Percentiles rank a stretch among this genome's conserved stretches.
phyloP scores from a whole-genome alignment of 1,140 invertebrate genomes.

The Pseudachorutes palmiensis region DNA sequence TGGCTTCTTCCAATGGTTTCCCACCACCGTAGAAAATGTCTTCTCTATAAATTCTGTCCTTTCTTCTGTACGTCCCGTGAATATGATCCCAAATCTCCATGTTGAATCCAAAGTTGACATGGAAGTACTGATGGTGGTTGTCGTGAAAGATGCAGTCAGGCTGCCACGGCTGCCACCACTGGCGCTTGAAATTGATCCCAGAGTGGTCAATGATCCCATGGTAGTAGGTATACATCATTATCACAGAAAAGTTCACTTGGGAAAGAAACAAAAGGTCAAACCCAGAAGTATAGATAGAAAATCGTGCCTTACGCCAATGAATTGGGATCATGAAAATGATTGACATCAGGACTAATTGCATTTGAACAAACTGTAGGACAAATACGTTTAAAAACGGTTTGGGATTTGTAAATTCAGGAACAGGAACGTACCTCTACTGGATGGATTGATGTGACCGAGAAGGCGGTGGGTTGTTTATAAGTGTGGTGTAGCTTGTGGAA shows the following conservation, averaged over 20 bases:
- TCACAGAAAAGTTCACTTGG: conserved; percentile 52
- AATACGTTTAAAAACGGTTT: too few relatives aligned
- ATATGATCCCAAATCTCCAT: conserved; percentile 47
- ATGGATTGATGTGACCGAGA: conserved; percentile 64
- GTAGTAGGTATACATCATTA: conserved; percentile 59
- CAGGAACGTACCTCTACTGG: conserved; percentile 50
- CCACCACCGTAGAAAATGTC: conserved; percentile 56
- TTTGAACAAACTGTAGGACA: conserved; percentile 52
- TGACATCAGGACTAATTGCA: conserved; percentile 46
- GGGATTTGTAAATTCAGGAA: too few relatives aligned
- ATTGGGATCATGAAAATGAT: conserved; percentile 49
- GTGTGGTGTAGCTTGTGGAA: conserved; percentile 68
- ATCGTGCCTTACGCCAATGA: conserved; percentile 61
- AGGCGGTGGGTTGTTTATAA: conserved; percentile 65
- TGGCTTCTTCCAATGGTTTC: conserved; percentile 46
- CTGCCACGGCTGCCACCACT: conserved; percentile 67
- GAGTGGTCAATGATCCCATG: conserved; percentile 68
- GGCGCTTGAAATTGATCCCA: conserved; percentile 60
- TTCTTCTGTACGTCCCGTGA: conserved; percentile 57
- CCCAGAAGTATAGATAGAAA: too few relatives aligned
- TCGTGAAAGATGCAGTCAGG: conserved; percentile 65
- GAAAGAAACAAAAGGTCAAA: conserved; percentile 28
- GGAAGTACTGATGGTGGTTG: conserved; percentile 68
- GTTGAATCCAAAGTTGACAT: conserved; percentile 67
- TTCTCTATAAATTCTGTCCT: conserved; percentile 57